phyloP scores from a whole-genome alignment of 2,888 invertebrate species.

The Standfussiana lucernea region DNA sequence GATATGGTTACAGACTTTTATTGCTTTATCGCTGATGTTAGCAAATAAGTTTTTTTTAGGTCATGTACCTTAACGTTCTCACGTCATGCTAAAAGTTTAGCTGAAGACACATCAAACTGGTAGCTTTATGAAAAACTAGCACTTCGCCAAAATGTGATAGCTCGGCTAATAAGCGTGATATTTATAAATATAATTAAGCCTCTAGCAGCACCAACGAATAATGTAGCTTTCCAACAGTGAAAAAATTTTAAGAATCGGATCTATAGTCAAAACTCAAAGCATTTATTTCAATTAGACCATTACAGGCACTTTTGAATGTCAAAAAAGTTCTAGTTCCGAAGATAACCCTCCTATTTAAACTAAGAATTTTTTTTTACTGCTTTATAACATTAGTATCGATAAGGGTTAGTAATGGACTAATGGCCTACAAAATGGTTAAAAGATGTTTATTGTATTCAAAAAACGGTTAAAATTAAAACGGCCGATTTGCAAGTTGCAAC shows the following conservation, averaged over 20 bases:
- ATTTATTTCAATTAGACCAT: too few species aligned
- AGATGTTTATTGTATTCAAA: not conserved
- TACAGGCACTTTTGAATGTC: too few species aligned
- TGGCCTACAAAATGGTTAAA: not conserved
- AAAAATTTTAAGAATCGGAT: not conserved
- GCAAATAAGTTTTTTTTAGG: slow-evolving; percentile 20
- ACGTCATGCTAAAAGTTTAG: not conserved
- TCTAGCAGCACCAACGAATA: not conserved
- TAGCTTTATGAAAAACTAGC: not conserved
- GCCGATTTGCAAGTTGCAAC: not conserved
- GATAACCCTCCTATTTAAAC: too few species aligned
- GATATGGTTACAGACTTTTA: slow-evolving; percentile 33
- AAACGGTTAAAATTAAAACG: not conserved
- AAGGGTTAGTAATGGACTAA: too few species aligned
- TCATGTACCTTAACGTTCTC: slow-evolving; percentile 4
- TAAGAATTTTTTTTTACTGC: too few species aligned
- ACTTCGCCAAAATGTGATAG: not conserved
- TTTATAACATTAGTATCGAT: not conserved
- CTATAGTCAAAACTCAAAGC: too few species aligned
- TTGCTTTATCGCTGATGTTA: slow-evolving; percentile 2
- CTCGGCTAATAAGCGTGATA: not conserved
- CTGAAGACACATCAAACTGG: not conserved
- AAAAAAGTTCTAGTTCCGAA: not conserved
- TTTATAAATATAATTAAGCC: not conserved
- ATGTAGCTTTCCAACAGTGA: not conserved